Base-by-base conservation (phyloP, 2,888 invertebrate species). In the Apamea monoglypha region DNA sequence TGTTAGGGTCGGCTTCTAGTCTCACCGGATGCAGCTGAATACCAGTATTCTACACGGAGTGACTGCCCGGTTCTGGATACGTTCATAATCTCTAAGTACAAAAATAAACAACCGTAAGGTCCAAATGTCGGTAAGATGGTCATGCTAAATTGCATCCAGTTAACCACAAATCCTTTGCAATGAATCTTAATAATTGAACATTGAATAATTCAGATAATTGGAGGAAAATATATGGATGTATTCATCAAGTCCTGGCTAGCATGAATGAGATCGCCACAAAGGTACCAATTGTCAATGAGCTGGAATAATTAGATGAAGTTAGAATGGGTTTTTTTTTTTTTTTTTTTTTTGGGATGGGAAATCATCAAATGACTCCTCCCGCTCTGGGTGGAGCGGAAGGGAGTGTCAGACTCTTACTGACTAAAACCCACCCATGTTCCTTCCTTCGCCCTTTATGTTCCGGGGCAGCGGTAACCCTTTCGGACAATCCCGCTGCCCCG, bases 131-230 rank as follows among this genome's bases (percentile, higher is more conserved):
- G 7, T 6, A 40, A 40, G 10, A 36, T 36, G n/a, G 14, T 21
- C 8, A 21, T 25, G 10, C 8, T 3, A 14, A 67, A 50, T 53
- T n/a, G 1, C 25, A 56, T 12, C 8, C 8, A 74, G 5, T 36
- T 47, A 7, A 21, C 44, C 25, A 64, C 21, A 53, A 67, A 63
- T 74, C 47, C 61, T 61, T 18, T 50, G 36, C 70, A 64, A 81
- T 86, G 71, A 86, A 83, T 83, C 83, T 80, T 66, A 76, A 82
- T 86, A 88, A 88, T 88, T 87, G 88, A 79, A 79, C 80, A 83
- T 76, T 85, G 81, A 87, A 76, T 84, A 80, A 84, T 80, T 87
- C 78, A 71, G 68, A 73, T 87, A 84, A 86, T 88, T 84, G 78
- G 82, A 76, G 12, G 83, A 75, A 85, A 85, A 88, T 88, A 81